Conservation (phyloP, 2,888 invertebrate species). For the Volucella zonaria region DNA sequence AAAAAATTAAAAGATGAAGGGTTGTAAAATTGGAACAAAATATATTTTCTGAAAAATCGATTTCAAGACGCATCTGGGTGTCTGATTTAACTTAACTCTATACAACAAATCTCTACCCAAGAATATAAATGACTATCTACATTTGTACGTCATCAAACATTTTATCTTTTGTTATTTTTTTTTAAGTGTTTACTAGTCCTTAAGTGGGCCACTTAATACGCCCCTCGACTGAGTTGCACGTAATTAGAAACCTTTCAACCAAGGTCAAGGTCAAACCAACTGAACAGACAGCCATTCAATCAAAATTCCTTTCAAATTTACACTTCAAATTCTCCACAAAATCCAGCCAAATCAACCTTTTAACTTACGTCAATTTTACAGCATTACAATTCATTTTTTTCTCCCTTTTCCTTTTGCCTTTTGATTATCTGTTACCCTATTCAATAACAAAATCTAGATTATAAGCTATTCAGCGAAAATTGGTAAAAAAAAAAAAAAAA, state of each 20-base stretch:
- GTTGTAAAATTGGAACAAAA: too few species aligned
- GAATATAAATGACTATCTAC: too few species aligned
- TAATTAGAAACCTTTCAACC: background rate
- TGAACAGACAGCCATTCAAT: background rate
- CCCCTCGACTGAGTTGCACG: too few species aligned
- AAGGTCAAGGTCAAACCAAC: conserved; percentile 1
- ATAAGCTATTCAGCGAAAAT: background rate
- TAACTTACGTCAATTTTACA: background rate
- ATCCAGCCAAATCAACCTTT: conserved; percentile 9
- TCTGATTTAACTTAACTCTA: too few species aligned
- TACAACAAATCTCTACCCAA: too few species aligned
- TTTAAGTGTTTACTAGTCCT: too few species aligned
- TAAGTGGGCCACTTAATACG: too few species aligned
- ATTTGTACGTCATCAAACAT: too few species aligned
- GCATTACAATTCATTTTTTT: background rate
- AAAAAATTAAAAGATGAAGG: too few species aligned
- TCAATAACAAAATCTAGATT: conserved; percentile 45
- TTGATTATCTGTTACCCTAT: conserved; percentile 15
- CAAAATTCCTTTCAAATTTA: conserved; percentile 7
- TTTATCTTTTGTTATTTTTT: too few species aligned
- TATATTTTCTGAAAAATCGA: too few species aligned
- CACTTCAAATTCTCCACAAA: background rate
- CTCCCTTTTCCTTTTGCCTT: background rate
- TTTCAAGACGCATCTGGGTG: too few species aligned
- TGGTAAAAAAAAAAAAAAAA: background rate